Percentiles rank a stretch among this genome's conserved stretches.
These are phyloP conservation scores for Ophonus ardosiacus DNA, from an alignment of 2,888 invertebrate species.

Conservation along the genomic window DNA sequence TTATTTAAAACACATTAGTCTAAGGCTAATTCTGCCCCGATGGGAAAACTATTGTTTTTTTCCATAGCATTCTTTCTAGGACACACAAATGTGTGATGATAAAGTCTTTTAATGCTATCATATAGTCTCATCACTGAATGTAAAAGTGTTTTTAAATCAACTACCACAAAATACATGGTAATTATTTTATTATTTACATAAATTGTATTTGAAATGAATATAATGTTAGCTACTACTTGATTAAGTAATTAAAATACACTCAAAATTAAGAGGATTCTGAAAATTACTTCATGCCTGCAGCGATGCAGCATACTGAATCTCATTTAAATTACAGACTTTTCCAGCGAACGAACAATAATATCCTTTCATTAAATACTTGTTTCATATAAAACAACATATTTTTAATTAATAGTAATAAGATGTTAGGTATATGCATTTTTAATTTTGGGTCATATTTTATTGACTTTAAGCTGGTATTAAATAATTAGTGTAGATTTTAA, in stretches of 20 bases:
- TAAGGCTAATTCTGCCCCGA: conserved; percentile 48
- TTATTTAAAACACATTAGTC: conserved; percentile 62
- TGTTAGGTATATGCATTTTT: neutral
- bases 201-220: conserved; percentile 37
- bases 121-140: conserved; percentile 19
- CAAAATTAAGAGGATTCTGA: conserved; percentile 41
- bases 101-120: conserved; percentile 34
- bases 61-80: conserved; percentile 36
- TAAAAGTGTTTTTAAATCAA: conserved; percentile 40
- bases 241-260: conserved; percentile 57
- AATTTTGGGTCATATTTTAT: no score
- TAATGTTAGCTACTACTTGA: conserved; percentile 9
- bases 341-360: conserved; percentile 9
- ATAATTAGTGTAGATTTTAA: no score
- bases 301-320: neutral
- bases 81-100: conserved; percentile 12
- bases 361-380: conserved; percentile 14
- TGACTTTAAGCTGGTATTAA: no score
- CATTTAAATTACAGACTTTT: conserved; percentile 41
- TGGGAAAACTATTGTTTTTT: conserved; percentile 55
- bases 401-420: neutral
- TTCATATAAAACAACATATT: neutral
- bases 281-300: conserved; percentile 24
- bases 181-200: conserved; percentile 53
- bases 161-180: conserved; percentile 6